Evolutionary conservation across 2,888 invertebrate species (phyloP), one percentile per base, ranked within the genome.

Genomic region (Pyralis farinalis): DNA sequence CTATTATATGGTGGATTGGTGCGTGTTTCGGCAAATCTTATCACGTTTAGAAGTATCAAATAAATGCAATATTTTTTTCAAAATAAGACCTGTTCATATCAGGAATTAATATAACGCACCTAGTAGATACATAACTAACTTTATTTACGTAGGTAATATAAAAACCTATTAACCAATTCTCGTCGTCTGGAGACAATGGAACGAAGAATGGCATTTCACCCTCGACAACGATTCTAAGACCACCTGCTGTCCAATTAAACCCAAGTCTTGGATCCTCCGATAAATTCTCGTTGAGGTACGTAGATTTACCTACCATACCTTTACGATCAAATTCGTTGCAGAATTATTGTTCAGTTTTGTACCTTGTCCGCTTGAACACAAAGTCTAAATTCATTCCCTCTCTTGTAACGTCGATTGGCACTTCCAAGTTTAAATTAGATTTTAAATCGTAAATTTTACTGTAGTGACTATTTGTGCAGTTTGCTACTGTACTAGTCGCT

Each of bases 171-270:
- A 30, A 11, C 37, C 29, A 30, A 30, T 20, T 9, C 30, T 37
- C 37, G 30, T 31, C 27, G 8, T 12, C 21, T n/a, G 4, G 10
- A 30, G 12, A 30, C 30, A 30, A 37, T 30, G 37, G 37, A 11
- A 29, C 3, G 27, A n/a, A 29, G 34, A 40, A 27, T 22, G 10
- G 29, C 29, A 16, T 22, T 34, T 34, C 9, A 34, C 34, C 22
- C 12, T 21, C 28, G 21, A 9, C 33, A 12, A 34, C 29, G 25
- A 7, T 12, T 36, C n/a, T 7, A 4, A 25, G 9, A 32, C 32
- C 32, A 36, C 36, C 36, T 36, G 41, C 32, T n/a, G 20, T 42
- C 41, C 27, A 42, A 36, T 42, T 37, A 42, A 34, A 36, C 20
- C 34, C 31, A 16, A 34, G 40, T 21, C 25, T 40, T 30, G 40